Evolutionary conservation across 92 coral and sea anemone genomes (phyloP), one percentile per base, ranked within the genome.

Genomic region (Parazoanthus darwini): DNA sequence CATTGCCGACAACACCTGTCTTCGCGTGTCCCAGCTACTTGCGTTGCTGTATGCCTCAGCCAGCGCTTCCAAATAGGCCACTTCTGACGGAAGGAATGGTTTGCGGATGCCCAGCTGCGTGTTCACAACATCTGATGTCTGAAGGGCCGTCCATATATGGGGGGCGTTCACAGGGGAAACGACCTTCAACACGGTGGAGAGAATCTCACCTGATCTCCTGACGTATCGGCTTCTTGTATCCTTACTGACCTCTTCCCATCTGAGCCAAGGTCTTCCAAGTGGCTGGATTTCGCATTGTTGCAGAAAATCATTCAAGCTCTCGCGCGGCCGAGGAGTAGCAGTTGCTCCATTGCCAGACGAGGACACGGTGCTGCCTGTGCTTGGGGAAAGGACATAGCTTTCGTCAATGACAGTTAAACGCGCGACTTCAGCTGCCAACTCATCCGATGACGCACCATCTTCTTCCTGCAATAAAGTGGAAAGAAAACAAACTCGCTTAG

Each of bases 101-200:
- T 81, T 77, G 71, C 59, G 33, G 36, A 43, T 51, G 58, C 91
- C 88, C 6, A 89, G 26, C 63, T 50, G 86, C 63, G 73, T 66
- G 71, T 89, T 89, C 15, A 89, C 87, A 36, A 81, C 16, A 54
- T 46, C 70, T 22, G 82, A 82, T 26, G 81, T 75, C 88, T 89
- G 91, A 7, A 89, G 36, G 72, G 74, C 89, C 8, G 80, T 63
- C 93, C 93, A 91, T 51, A 91, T 67, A 42, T 88, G 79, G 23
- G 73, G 78, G 9, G 93, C 91, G 67, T 89, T 79, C 51, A 36
- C 93, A 22, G 93, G 93, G 26, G 90, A 91, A 78, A 91, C 81
- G 46, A 91, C 93, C 46, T 88, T 75, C 39, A 91, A 68, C 8
- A 91, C 89, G 20, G 89, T 51, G n/a, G 89, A 82, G 13, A 91